These are phyloP conservation scores for Holacanthella duospinosa DNA, from an alignment of 2,888 invertebrate genomes.

Conservation along the genomic window DNA sequence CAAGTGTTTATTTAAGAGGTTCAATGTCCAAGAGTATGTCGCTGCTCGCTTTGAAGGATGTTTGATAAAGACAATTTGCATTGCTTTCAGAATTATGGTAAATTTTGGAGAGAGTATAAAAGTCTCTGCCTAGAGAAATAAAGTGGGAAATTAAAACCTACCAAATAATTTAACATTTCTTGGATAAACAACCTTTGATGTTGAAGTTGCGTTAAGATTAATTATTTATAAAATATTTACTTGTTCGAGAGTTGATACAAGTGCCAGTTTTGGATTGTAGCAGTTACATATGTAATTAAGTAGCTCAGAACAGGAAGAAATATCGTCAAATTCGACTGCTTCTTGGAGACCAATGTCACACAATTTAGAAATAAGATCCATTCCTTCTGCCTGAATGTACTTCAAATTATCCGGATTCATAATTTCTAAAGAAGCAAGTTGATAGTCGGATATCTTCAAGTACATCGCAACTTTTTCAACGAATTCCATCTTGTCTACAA, in stretches of 20 bases:
- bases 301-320: conserved; percentile 15
- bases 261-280: conserved; percentile 25
- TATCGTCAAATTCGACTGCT: conserved; percentile 15
- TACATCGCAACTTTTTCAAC: background rate
- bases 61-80: conserved; percentile 54
- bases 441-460: conserved; percentile 18
- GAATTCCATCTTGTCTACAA: background rate
- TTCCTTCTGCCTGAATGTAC: conserved; percentile 19
- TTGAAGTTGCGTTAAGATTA: background rate
- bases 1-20: conserved; percentile 31
- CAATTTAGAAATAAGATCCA: conserved; percentile 27
- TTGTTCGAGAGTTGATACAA: conserved; percentile 14
- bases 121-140: background rate
- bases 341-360: conserved; percentile 24
- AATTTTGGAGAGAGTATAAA: conserved; percentile 1
- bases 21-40: conserved; percentile 62
- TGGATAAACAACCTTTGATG: too few relatives aligned
- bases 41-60: conserved; percentile 52
- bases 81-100: conserved; percentile 51
- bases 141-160: background rate
- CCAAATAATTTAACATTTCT: too few relatives aligned
- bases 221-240: background rate
- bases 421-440: conserved; percentile 10
- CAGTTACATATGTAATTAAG: conserved; percentile 18
- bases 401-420: conserved; percentile 14